Evolutionary conservation across 2,888 invertebrate genomes (phyloP).

Genomic region (Trichacis sp.): DNA sequence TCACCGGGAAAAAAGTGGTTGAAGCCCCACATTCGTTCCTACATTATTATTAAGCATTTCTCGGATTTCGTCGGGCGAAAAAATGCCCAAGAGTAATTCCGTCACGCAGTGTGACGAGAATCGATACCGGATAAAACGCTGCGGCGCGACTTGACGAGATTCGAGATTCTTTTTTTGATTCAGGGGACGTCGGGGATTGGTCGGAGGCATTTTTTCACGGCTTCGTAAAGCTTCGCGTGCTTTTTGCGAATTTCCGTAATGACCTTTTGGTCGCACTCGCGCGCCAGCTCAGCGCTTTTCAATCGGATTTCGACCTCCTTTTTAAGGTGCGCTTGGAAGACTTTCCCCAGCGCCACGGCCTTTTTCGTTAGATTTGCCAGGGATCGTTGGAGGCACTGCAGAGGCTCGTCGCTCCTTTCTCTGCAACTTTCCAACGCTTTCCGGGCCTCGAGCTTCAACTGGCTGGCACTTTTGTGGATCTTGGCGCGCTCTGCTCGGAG

Average conservation of each 20-base stretch:
- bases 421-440: slow-evolving; percentile 41
- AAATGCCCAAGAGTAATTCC: too few species aligned
- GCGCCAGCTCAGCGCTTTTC: slow-evolving; percentile 29
- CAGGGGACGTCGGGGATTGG: too few species aligned
- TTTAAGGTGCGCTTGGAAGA: slow-evolving; percentile 38
- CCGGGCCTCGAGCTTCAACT: slow-evolving; percentile 45
- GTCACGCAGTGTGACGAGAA: too few species aligned
- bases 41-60: too few species aligned
- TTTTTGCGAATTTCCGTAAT: slow-evolving; percentile 35
- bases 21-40: too few species aligned
- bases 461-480: slow-evolving; percentile 45
- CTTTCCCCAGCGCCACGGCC: slow-evolving; percentile 36
- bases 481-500: slow-evolving; percentile 41
- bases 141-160: too few species aligned
- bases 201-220: slow-evolving; percentile 35
- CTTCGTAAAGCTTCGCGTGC: slow-evolving; percentile 32
- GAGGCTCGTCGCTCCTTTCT: slow-evolving; percentile 25
- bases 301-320: slow-evolving; percentile 36
- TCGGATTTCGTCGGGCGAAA: too few species aligned
- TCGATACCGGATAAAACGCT: too few species aligned
- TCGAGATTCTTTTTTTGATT: too few species aligned
- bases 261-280: slow-evolving; percentile 42
- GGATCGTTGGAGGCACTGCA: slow-evolving; percentile 34
- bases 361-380: slow-evolving; percentile 35
- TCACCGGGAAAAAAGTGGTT: too few species aligned